phyloP scores from a whole-genome alignment of 2,888 invertebrate species.

The Cephus nigrinus region DNA sequence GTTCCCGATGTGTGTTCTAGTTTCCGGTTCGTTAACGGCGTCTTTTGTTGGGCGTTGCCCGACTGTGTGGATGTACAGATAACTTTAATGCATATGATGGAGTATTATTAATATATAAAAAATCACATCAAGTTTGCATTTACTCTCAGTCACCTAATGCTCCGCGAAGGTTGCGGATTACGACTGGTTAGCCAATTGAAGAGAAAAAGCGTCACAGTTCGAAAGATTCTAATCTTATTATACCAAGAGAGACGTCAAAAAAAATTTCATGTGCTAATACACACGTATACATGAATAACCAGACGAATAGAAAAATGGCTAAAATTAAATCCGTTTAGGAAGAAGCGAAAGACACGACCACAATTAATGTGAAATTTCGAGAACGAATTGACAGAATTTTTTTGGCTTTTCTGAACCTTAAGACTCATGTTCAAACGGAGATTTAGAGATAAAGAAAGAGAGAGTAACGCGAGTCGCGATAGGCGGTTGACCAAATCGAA shows the following conservation, averaged over 20 bases:
- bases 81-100: not conserved
- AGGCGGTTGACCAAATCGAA: constrained; percentile 13
- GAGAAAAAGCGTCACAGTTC: not conserved
- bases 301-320: not conserved
- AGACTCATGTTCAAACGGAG: not conserved
- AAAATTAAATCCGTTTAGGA: not conserved
- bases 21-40: constrained; percentile 46
- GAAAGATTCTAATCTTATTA: not conserved
- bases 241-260: not conserved
- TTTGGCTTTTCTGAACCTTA: not conserved
- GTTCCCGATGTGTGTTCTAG: constrained; percentile 41
- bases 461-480: not conserved
- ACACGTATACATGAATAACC: not conserved
- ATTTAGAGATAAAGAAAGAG: not conserved
- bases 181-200: not conserved
- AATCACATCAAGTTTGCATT: not conserved
- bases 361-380: not conserved
- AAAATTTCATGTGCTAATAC: not conserved
- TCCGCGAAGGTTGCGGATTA: not conserved
- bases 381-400: not conserved
- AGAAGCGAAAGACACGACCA: no score
- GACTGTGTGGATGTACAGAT: not conserved
- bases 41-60: constrained; percentile 24
- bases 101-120: not conserved
- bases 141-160: not conserved